Percentiles rank a stretch among this genome's conserved stretches.
These are phyloP conservation scores for Baryphthengus martii DNA, from an alignment of 2,113 vertebrate species.

Conservation along the genomic window DNA sequence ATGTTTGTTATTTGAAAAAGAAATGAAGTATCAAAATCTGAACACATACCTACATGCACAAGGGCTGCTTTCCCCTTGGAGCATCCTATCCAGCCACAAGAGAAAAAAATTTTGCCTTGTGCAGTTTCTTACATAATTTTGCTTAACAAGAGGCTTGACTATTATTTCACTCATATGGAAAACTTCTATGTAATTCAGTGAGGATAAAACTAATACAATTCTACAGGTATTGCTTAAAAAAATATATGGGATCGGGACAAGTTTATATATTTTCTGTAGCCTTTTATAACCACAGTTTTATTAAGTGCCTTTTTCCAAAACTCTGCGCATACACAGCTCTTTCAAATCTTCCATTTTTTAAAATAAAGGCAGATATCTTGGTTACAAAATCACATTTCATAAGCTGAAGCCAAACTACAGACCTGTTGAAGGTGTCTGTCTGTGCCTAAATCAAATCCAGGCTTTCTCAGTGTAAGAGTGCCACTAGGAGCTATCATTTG, in stretches of 20 bases:
- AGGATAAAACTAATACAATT: neutral
- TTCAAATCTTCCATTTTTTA: neutral
- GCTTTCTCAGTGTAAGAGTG: neutral
- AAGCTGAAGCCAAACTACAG: neutral
- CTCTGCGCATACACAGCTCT: fast-evolving
- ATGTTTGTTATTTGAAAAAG: neutral
- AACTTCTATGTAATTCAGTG: neutral
- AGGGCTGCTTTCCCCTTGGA: neutral
- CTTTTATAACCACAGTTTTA: neutral
- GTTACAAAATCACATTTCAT: neutral
- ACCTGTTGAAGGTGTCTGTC: neutral
- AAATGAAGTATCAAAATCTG: neutral
- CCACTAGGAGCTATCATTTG: neutral
- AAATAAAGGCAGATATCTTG: neutral
- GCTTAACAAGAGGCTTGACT: neutral
- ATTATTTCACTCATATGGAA: neutral
- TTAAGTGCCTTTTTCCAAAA: neutral
- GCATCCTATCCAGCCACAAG: neutral
- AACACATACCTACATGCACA: fast-evolving
- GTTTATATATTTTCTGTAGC: neutral
- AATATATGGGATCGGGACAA: neutral
- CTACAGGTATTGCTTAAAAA: neutral
- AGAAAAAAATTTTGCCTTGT: neutral
- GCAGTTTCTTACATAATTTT: neutral
- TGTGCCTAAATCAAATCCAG: neutral